Conservation (phyloP, 2,113 vertebrate genomes). For the Anguilla japonica region DNA sequence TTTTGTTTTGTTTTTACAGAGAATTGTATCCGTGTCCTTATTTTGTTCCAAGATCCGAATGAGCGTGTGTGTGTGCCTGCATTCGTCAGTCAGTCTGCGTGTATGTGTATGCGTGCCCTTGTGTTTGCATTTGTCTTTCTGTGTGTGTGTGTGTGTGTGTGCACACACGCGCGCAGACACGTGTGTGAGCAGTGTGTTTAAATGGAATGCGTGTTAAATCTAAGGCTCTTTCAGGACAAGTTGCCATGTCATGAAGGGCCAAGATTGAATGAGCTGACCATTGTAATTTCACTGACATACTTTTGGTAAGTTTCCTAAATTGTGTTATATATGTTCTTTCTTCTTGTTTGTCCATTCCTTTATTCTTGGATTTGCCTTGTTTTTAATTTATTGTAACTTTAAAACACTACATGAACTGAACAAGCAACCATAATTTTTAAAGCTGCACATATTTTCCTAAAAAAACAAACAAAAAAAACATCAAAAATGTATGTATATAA, state of each 20-base stretch:
- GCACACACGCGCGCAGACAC: no score
- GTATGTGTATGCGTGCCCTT: not conserved
- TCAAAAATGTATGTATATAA: constrained; percentile 73
- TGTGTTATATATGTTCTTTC: not conserved
- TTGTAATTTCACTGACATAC: constrained; percentile 51
- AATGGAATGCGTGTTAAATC: constrained; percentile 20
- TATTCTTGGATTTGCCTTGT: constrained; percentile 38
- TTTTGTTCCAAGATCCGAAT: not conserved
- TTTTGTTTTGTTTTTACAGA: not conserved
- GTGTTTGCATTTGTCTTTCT: not conserved
- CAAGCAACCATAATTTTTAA: constrained; percentile 65
- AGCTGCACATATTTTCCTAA: constrained; percentile 73
- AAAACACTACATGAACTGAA: constrained; percentile 69
- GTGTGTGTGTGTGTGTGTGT: not conserved
- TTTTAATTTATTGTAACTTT: constrained; percentile 70
- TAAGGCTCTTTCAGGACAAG: constrained; percentile 24
- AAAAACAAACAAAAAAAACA: constrained; percentile 73
- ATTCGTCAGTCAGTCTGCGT: not conserved
- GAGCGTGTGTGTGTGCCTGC: not conserved
- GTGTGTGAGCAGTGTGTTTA: not conserved
- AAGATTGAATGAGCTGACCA: constrained; percentile 61
- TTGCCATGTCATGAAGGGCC: constrained; percentile 44
- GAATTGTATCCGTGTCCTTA: not conserved
- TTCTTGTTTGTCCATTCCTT: constrained; percentile 60
- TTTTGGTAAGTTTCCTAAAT: constrained; percentile 45